Conservation (phyloP, 2,888 invertebrate species). For the Ferrisia virgata region DNA sequence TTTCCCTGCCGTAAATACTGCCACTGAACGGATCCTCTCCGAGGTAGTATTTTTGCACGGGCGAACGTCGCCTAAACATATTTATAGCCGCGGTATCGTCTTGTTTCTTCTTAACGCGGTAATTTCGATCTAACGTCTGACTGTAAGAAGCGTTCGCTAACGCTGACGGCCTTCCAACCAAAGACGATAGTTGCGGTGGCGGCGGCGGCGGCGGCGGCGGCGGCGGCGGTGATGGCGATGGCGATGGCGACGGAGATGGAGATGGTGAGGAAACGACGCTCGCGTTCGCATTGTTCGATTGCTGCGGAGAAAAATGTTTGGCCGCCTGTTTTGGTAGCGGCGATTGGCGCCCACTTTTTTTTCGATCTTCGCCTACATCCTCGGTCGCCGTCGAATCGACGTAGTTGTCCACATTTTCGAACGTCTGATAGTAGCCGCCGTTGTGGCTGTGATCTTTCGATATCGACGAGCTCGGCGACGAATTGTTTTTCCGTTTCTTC, state of each 20-base stretch:
- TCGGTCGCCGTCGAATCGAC: conserved; percentile 19
- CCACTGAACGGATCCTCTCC: conserved; percentile 83
- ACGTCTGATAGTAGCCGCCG: conserved; percentile 30
- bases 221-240: conserved; percentile 52
- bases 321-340: conserved; percentile 55
- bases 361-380: conserved; percentile 52
- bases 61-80: conserved; percentile 24
- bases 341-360: conserved; percentile 50
- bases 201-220: conserved; percentile 52
- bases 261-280: conserved; percentile 56
- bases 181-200: conserved; percentile 52
- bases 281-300: conserved; percentile 50
- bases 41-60: conserved; percentile 73
- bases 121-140: conserved; percentile 47
- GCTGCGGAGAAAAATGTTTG: conserved; percentile 3
- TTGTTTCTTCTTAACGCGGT: conserved; percentile 34
- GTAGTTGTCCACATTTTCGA: conserved; percentile 40
- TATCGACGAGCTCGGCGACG: not conserved
- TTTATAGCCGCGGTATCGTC: conserved; percentile 6
- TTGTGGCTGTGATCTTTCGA: not conserved
- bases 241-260: conserved; percentile 57
- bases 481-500: conserved; percentile 50
- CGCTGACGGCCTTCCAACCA: conserved; percentile 48
- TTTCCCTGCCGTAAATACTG: conserved; percentile 79
- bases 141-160: conserved; percentile 39